These are phyloP conservation scores for Trichomalopsis sarcophagae DNA, from an alignment of 1,140 invertebrate species.

Conservation along the genomic window DNA sequence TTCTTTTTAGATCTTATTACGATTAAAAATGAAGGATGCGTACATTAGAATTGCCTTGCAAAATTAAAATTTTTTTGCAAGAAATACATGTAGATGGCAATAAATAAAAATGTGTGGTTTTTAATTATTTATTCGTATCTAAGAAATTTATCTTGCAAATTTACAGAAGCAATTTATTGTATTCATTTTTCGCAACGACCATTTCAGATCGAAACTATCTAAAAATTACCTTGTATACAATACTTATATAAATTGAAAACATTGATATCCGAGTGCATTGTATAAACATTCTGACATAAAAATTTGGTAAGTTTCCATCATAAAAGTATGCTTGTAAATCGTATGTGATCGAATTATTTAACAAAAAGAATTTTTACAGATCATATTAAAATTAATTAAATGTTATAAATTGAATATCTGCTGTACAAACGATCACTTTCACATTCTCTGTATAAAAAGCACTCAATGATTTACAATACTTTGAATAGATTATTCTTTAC, in stretches of 20 bases:
- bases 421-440: slow-evolving; percentile 38
- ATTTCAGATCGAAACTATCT: too few relatives aligned
- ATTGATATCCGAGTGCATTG: slow-evolving; percentile 1
- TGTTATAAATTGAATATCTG: slow-evolving; percentile 38
- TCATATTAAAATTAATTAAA: slow-evolving; percentile 37
- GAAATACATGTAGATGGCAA: neutral
- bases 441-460: slow-evolving; percentile 40
- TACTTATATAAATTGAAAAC: slow-evolving; percentile 35
- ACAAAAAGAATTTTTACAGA: slow-evolving; percentile 32
- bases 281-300: slow-evolving; percentile 1
- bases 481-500: slow-evolving; percentile 46
- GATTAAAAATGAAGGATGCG: neutral
- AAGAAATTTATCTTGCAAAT: slow-evolving; percentile 58
- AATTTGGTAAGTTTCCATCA: slow-evolving; percentile 1
- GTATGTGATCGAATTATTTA: neutral
- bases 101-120: neutral
- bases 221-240: neutral
- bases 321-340: slow-evolving; percentile 24
- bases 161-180: slow-evolving; percentile 52
- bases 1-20: neutral
- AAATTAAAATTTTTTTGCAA: neutral
- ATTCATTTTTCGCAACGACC: neutral
- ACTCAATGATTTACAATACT: slow-evolving; percentile 39
- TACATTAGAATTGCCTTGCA: too few relatives aligned
- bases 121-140: slow-evolving; percentile 57